These are phyloP conservation scores for Eulithis prunata DNA, from an alignment of 2,888 invertebrate genomes.

Conservation along the genomic window DNA sequence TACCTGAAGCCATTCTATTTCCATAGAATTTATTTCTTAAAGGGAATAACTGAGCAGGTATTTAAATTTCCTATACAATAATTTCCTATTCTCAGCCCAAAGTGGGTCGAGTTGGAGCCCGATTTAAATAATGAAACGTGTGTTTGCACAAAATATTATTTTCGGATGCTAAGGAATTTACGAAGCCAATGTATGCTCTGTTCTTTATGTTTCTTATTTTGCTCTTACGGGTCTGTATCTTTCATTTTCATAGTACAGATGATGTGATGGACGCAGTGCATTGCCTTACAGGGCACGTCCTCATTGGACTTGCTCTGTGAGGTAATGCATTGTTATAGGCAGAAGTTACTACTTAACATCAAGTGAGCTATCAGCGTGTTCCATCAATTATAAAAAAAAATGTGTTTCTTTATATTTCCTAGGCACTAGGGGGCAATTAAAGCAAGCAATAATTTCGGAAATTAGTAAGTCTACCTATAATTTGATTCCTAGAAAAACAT, in stretches of 20 bases:
- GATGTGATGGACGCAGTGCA: too few species aligned
- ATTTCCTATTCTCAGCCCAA: conserved; percentile 47
- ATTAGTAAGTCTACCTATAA: too few species aligned
- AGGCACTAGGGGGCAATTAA: too few species aligned
- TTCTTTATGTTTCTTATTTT: conserved; percentile 26
- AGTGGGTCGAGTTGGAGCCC: conserved; percentile 44
- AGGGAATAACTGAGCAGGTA: conserved; percentile 30
- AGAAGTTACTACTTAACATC: too few species aligned
- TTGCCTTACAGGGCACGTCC: too few species aligned
- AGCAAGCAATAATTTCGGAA: too few species aligned
- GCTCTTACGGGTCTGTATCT: conserved; percentile 2
- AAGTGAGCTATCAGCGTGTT: too few species aligned
- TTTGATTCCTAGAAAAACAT: too few species aligned
- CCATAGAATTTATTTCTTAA: conserved; percentile 26
- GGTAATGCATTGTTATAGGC: too few species aligned
- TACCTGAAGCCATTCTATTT: neutral
- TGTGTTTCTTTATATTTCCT: too few species aligned
- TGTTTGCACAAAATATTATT: conserved; percentile 47
- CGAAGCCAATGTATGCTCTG: conserved; percentile 40
- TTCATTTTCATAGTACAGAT: neutral
- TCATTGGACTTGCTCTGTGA: too few species aligned
- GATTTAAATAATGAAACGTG: conserved; percentile 48
- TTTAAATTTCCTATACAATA: conserved; percentile 51
- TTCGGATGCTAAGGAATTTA: conserved; percentile 13
- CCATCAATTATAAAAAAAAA: too few species aligned